A percentile compares a stretch with the other conserved stretches of the same genome.
phyloP scores from a whole-genome alignment of 2,797 vertebrate genomes.

The Nyctalus aviator region DNA sequence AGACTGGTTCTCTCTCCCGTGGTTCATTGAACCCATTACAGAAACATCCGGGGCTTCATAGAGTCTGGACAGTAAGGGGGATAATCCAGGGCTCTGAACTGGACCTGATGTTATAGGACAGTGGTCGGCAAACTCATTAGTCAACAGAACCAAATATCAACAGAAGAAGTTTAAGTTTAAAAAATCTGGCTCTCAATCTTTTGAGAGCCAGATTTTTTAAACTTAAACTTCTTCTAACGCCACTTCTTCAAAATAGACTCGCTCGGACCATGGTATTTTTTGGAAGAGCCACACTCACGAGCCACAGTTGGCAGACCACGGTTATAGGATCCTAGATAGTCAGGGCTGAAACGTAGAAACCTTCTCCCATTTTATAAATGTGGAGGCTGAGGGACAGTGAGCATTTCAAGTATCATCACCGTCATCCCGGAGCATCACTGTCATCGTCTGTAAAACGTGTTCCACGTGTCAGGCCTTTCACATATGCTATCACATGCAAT shows the following conservation, averaged over 20 bases:
- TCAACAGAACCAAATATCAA: too few relatives aligned
- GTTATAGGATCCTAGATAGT: not conserved
- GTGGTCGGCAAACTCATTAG: too few relatives aligned
- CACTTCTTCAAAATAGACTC: too few relatives aligned
- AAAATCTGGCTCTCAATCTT: too few relatives aligned
- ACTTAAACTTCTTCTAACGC: too few relatives aligned
- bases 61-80: not conserved
- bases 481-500: not conserved
- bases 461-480: not conserved
- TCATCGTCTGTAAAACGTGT: not conserved
- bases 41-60: not conserved
- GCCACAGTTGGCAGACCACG: too few relatives aligned
- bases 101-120: not conserved
- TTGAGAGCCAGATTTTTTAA: too few relatives aligned
- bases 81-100: not conserved
- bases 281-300: too few relatives aligned
- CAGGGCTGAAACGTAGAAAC: slow-evolving; percentile 14
- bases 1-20: not conserved
- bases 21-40: not conserved
- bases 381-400: not conserved
- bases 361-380: not conserved
- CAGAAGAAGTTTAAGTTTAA: too few relatives aligned
- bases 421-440: not conserved
- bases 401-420: not conserved
- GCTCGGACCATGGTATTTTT: too few relatives aligned